Conservation (phyloP, 2,888 invertebrate genomes). For the Erpobdella octoculata region DNA sequence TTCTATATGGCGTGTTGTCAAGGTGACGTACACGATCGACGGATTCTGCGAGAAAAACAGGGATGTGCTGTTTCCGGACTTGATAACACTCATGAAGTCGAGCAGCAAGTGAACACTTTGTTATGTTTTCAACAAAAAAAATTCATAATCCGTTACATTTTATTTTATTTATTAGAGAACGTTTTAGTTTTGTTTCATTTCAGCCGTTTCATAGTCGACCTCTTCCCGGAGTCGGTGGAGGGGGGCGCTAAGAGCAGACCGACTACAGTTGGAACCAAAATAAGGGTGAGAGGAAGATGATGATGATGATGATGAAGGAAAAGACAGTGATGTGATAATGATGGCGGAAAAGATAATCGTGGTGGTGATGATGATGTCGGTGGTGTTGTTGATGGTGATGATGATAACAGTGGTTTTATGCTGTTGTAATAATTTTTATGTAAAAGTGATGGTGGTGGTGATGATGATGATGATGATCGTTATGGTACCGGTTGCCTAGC, state of each 20-base stretch:
- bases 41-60: constrained; percentile 65
- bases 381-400: neutral
- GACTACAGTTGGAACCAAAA: constrained; percentile 63
- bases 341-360: neutral
- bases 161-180: too few species aligned
- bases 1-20: neutral
- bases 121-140: neutral
- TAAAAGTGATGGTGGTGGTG: too few species aligned
- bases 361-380: neutral
- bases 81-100: constrained; percentile 62
- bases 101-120: constrained; percentile 56
- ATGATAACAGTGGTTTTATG: neutral
- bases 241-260: constrained; percentile 57
- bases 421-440: too few species aligned
- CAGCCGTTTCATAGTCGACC: constrained; percentile 58
- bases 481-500: too few species aligned
- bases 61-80: constrained; percentile 62
- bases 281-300: constrained; percentile 51
- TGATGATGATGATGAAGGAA: neutral
- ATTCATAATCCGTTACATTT: neutral
- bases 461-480: too few species aligned
- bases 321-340: too few species aligned
- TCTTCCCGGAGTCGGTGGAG: constrained; percentile 59
- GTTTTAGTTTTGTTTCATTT: too few species aligned
- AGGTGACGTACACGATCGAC: constrained; percentile 59